A percentile compares a stretch with the other conserved stretches of the same genome.
Evolutionary conservation across 2,888 invertebrate genomes (phyloP).

Genomic region (Leptopilina syphax): DNA sequence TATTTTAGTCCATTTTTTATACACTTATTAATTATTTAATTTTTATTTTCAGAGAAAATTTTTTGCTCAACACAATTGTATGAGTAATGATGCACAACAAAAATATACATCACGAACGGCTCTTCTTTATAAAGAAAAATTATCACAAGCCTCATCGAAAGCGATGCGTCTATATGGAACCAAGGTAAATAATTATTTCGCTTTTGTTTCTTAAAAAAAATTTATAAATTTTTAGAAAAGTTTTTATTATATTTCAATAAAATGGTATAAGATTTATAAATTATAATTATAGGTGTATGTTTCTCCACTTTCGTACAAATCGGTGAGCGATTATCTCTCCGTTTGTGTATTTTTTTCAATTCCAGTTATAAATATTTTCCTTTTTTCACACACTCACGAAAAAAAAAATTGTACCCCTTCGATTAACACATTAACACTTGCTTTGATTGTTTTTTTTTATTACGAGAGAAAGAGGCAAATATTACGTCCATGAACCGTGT

Average conservation of each 20-base stretch:
- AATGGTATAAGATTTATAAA: constrained; percentile 11
- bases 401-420: too few species aligned
- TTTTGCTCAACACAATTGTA: constrained; percentile 96
- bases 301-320: constrained; percentile 66
- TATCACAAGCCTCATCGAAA: constrained; percentile 88
- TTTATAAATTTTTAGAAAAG: too few species aligned
- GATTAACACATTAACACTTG: too few species aligned
- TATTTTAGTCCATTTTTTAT: not conserved
- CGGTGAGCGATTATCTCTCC: constrained; percentile 67
- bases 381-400: too few species aligned
- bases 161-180: constrained; percentile 93
- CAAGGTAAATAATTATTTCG: constrained; percentile 81
- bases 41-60: constrained; percentile 85
- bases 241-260: too few species aligned
- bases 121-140: constrained; percentile 93
- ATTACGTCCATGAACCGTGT: not conserved
- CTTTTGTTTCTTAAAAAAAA: not conserved
- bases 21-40: not conserved
- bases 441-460: too few species aligned
- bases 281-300: constrained; percentile 72
- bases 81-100: constrained; percentile 94
- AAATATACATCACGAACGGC: constrained; percentile 98
- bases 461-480: too few species aligned
- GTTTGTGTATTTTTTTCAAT: not conserved
- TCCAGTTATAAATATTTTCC: not conserved